phyloP scores from a whole-genome alignment of 2,888 invertebrate genomes.

The Ypsolopha scabrella region DNA sequence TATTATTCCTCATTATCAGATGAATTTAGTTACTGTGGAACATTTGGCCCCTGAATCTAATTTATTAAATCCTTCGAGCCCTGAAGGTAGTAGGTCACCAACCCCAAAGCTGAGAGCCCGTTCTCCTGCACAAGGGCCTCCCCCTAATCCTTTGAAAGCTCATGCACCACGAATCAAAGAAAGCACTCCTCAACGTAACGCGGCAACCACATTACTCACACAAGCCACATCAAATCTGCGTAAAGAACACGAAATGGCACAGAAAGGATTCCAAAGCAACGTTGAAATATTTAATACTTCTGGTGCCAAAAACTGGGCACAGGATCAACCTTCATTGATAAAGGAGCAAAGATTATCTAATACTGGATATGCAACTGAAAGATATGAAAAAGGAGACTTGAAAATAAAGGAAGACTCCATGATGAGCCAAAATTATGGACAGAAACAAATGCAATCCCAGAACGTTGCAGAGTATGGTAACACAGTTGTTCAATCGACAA shows the following conservation, averaged over 20 bases:
- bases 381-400: constrained; percentile 46
- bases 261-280: constrained; percentile 45
- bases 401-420: constrained; percentile 47
- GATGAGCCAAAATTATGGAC: constrained; percentile 49
- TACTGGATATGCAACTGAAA: constrained; percentile 57
- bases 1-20: constrained; percentile 83
- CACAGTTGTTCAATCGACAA: constrained; percentile 73
- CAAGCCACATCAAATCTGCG: constrained; percentile 43
- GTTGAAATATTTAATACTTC: constrained; percentile 35
- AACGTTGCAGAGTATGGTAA: constrained; percentile 64
- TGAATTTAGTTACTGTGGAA: constrained; percentile 78
- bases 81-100: constrained; percentile 73
- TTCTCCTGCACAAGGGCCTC: constrained; percentile 80
- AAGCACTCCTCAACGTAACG: constrained; percentile 40
- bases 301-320: constrained; percentile 33
- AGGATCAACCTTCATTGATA: constrained; percentile 53
- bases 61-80: constrained; percentile 71
- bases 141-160: constrained; percentile 74
- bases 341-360: constrained; percentile 62
- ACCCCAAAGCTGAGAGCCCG: constrained; percentile 73
- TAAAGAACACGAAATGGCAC: constrained; percentile 57
- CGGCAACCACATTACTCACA: constrained; percentile 30
- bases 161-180: constrained; percentile 75
- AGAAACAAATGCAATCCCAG: constrained; percentile 57
- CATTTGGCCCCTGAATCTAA: constrained; percentile 71